Conservation (phyloP, 2,797 vertebrate species). For the Bufotes viridis region DNA sequence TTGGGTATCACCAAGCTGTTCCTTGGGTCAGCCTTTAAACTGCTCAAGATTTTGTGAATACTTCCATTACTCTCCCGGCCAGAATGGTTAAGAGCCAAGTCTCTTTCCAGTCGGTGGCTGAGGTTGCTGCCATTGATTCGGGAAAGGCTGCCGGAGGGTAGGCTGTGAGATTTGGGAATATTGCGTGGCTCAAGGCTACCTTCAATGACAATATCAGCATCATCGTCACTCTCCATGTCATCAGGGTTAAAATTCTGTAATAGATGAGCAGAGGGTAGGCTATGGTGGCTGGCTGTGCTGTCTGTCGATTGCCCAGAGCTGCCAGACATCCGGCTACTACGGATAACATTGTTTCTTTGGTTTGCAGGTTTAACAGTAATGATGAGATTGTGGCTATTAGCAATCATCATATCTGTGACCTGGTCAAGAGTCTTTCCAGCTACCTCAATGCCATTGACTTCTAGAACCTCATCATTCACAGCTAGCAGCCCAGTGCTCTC, state of each 20-base stretch:
- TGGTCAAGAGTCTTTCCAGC: conserved; percentile 97
- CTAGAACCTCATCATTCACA: conserved; percentile 96
- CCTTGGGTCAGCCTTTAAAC: conserved; percentile 90
- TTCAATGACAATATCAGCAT: conserved; percentile 94
- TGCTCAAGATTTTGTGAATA: conserved; percentile 92
- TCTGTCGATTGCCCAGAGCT: conserved; percentile 92
- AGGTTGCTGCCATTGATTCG: conserved; percentile 81
- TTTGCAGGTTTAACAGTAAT: conserved; percentile 97
- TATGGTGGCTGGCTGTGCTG: conserved; percentile 85
- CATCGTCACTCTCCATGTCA: conserved; percentile 94
- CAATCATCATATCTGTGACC: conserved; percentile 99
- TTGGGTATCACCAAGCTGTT: conserved; percentile 91
- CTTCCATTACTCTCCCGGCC: conserved; percentile 89
- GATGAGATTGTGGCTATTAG: conserved; percentile 98
- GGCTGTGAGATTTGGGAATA: conserved; percentile 73
- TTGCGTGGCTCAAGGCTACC: conserved; percentile 84
- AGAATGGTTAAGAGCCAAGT: conserved; percentile 83
- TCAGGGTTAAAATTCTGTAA: conserved; percentile 85
- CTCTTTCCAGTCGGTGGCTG: conserved; percentile 87
- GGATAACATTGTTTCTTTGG: conserved; percentile 96
- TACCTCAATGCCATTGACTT: conserved; percentile 98
- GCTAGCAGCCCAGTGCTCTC: conserved; percentile 96
- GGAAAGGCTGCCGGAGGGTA: conserved; percentile 78
- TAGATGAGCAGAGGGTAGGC: conserved; percentile 75
- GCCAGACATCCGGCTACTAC: conserved; percentile 87